Base-by-base conservation (phyloP, 2,797 vertebrate genomes). In the Oreochromis grahami region DNA sequence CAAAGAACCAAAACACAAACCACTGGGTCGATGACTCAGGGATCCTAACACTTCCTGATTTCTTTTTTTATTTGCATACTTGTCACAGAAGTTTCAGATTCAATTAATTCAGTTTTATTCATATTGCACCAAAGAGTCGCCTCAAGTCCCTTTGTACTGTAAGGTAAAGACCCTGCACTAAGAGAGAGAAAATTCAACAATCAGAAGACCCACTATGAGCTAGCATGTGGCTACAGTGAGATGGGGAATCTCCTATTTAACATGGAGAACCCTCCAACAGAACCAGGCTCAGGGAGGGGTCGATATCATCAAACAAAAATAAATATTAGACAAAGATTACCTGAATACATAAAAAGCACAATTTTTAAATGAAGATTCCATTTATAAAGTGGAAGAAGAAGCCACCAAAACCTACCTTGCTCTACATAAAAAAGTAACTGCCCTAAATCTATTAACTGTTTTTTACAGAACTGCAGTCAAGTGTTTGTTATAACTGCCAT, bases 11-110 rank as follows among this genome's bases (percentile, higher is more conserved):
- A n/a, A n/a, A n/a, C n/a, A n/a, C n/a, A n/a, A n/a, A n/a, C n/a
- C n/a, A n/a, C n/a, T n/a, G n/a, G n/a, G n/a, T n/a, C n/a, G n/a
- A n/a, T n/a, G n/a, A n/a, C n/a, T n/a, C n/a, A n/a, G n/a, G n/a
- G n/a, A n/a, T n/a, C n/a, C n/a, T n/a, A n/a, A n/a, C n/a, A n/a
- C 21, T 45, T 68, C 1, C 12, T 41, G 63, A 4, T 24, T 65
- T 15, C 8, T 26, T 26, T 0, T 38, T 26, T 60, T 68, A 26
- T 26, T 17, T 68, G 7, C n/a, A 24, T 24, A 24, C 3, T 68
- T 68, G 3, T 45, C 36, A 9, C 63, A 2, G 3, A 41, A 9
- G 63, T 41, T 65, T 65, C 60, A 65, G 36, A 41, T 65, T 58
- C 0, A 58, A 8, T 32, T 56, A 60, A n/a, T n/a, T 63, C 17